Base-by-base conservation (phyloP, 2,888 invertebrate genomes). In the Blastobasis lacticolella region DNA sequence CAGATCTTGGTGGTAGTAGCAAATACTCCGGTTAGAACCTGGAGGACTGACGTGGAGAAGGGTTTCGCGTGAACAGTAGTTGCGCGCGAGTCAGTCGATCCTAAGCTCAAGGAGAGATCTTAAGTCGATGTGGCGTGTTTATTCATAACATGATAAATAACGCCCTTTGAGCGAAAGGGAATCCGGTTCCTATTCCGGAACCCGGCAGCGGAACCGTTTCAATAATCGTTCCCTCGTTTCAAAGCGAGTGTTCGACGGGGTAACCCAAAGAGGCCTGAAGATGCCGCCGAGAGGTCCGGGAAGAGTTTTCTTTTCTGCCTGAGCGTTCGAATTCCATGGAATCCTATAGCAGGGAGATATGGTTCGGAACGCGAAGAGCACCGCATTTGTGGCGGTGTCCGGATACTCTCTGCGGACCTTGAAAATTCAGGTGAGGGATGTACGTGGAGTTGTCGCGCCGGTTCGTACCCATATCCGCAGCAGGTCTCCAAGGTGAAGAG, bases 401-500 rank as follows among this genome's bases (percentile, higher is more conserved):
- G 72, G 72, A 67, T 66, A 55, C 66, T 71, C 67, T 72, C 70
- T 66, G 68, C 67, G 73, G 73, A 71, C 71, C 73, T 74, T 75
- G 73, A 75, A 75, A 74, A 73, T 73, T 73, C 67, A 73, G 71
- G 72, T 67, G 68, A 67, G 66, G 71, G 68, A 71, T 70, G 66
- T 67, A 75, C 73, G 60, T 68, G 66, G 66, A 78, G 64, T 68
- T 68, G 66, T 77, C 73, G 68, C 72, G 71, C 72, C 67, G 74
- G 67, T 66, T 89, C 90, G 91, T 92, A 91, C 91, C 90, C 89
- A 91, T 91, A 91, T 91, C 91, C 91, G 91, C 91, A 92, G 90
- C 92, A 92, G 92, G 92, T 93, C 91, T 92, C 91, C 91, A 90
- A 92, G 91, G 91, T 91, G 84, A 90, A 87, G 84, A 90, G 90